phyloP scores from a whole-genome alignment of 1,140 invertebrate species.

The Monochamus saltuarius region DNA sequence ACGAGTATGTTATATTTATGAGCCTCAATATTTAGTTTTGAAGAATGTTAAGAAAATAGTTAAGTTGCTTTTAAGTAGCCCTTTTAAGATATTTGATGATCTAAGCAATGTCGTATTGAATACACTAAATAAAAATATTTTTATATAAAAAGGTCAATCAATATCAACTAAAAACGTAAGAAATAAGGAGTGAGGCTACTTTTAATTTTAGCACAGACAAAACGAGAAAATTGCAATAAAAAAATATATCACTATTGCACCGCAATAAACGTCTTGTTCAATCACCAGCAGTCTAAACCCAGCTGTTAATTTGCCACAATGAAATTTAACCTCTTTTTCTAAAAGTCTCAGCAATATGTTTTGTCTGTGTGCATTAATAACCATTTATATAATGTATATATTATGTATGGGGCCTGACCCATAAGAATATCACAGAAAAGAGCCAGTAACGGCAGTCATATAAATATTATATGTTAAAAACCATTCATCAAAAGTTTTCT shows the following conservation, averaged over 20 bases:
- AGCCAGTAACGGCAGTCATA: conserved; percentile 40
- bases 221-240: conserved; percentile 17
- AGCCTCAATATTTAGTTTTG: no score
- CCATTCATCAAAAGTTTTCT: conserved; percentile 19
- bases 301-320: no score
- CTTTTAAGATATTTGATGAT: no score
- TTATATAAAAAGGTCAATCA: neutral
- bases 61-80: no score
- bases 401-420: conserved; percentile 40
- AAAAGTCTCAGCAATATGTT: conserved; percentile 4
- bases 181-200: conserved; percentile 43
- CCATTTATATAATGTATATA: conserved; percentile 9
- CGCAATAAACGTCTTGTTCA: conserved; percentile 1
- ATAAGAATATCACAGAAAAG: conserved; percentile 46
- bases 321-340: no score
- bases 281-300: no score
- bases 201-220: conserved; percentile 36
- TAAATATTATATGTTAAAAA: conserved; percentile 32
- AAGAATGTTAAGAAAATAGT: no score
- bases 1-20: no score
- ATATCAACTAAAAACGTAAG: neutral
- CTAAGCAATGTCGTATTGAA: no score
- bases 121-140: no score
- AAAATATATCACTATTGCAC: conserved; percentile 25
- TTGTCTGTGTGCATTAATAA: conserved; percentile 34